These are phyloP conservation scores for Cephalopholis sonnerati DNA, from an alignment of 2,113 vertebrate species.

Conservation along the genomic window DNA sequence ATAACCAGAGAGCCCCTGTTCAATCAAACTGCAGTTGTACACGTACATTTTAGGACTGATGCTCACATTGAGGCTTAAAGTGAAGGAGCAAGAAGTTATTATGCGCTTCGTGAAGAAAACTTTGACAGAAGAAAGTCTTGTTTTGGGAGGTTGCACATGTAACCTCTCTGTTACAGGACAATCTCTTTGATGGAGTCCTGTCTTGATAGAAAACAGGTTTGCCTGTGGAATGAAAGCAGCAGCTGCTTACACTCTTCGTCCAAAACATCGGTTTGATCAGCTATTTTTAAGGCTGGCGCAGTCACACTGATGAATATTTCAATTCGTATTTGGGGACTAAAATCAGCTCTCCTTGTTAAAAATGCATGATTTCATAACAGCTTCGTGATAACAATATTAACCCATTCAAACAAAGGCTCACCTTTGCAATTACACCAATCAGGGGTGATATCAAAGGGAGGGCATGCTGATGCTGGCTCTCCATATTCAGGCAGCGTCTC, in stretches of 20 bases:
- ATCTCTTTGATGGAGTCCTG: background rate
- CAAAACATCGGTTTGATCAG: conserved; percentile 44
- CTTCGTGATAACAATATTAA: conserved; percentile 52
- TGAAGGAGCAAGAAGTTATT: background rate
- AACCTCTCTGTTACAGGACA: background rate
- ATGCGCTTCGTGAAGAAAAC: background rate
- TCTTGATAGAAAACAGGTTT: conserved; percentile 31
- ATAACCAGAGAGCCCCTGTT: background rate
- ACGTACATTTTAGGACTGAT: background rate
- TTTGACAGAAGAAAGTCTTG: conserved; percentile 17
- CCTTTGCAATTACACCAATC: conserved; percentile 66
- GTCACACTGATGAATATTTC: conserved; percentile 62
- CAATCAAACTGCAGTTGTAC: conserved; percentile 14
- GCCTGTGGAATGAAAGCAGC: conserved; percentile 21
- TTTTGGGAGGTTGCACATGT: background rate
- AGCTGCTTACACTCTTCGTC: conserved; percentile 15
- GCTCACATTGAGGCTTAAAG: background rate
- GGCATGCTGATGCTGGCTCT: conserved; percentile 22
- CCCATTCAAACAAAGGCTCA: conserved; percentile 72
- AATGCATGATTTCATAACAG: conserved; percentile 68
- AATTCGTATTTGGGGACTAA: conserved; percentile 55
- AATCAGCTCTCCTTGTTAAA: conserved; percentile 66
- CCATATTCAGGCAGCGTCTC: conserved; percentile 16
- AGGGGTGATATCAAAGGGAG: conserved; percentile 21
- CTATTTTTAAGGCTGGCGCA: conserved; percentile 34